phyloP scores from a whole-genome alignment of 1,140 invertebrate species.

The Homalodisca vitripennis region DNA sequence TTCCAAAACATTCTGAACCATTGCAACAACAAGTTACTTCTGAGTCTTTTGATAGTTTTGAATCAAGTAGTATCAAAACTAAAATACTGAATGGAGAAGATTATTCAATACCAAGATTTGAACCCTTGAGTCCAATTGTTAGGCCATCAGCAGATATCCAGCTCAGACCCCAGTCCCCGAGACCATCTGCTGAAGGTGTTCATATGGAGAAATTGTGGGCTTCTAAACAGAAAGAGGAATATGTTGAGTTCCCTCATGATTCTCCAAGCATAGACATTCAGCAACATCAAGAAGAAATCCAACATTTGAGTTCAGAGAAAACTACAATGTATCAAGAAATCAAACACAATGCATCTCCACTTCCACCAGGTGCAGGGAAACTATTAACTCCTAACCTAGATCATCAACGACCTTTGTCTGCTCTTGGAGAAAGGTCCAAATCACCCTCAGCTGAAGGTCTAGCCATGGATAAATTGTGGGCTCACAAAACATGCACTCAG shows the following conservation, averaged over 20 bases:
- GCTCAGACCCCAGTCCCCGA: constrained; percentile 31
- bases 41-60: not conserved
- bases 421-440: constrained; percentile 32
- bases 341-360: constrained; percentile 44
- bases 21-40: constrained; percentile 14
- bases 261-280: not conserved
- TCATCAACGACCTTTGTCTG: not conserved
- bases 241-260: not conserved
- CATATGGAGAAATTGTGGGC: constrained; percentile 62
- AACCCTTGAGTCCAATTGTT: constrained; percentile 43
- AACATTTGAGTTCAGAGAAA: constrained; percentile 5
- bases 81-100: not conserved
- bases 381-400: constrained; percentile 48
- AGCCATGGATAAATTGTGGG: constrained; percentile 62
- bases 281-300: not conserved
- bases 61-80: not conserved
- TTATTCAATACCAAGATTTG: not conserved
- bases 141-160: constrained; percentile 45
- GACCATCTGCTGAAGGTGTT: constrained; percentile 56
- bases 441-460: constrained; percentile 57
- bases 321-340: not conserved
- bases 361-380: constrained; percentile 60
- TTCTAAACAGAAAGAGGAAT: constrained; percentile 15
- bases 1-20: constrained; percentile 28
- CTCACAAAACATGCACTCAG: constrained; percentile 51